Evolutionary conservation across 2,888 invertebrate species (phyloP), one percentile per base, ranked within the genome.

Genomic region (Liodrosophila aerea): DNA sequence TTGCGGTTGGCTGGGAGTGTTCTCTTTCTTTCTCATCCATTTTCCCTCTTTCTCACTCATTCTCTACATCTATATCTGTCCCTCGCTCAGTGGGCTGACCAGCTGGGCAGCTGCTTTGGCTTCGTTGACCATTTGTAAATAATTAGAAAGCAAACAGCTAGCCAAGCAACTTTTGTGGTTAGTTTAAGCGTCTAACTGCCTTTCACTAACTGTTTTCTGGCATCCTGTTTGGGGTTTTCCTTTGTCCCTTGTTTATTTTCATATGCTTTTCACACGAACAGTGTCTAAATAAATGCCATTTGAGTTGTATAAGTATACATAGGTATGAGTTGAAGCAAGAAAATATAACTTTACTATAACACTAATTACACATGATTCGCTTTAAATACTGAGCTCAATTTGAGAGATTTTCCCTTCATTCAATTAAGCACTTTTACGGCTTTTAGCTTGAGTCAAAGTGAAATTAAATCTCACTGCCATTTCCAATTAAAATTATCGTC

Each of bases 1-100:
- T 62, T 85, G 81, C 66, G 84, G 85, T 73, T 73, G 36, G 58
- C 63, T 62, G 64, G 52, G 54, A 65, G 78, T 78, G 84, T 69
- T 80, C 73, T 15, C n/a, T n/a, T n/a, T n/a, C n/a, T n/a, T n/a
- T n/a, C n/a, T n/a, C n/a, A n/a, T n/a, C n/a, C n/a, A n/a, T 30
- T 39, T 34, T 22, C 22, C 8, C 27, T 46, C 58, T 36, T 29
- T 7, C 12, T 7, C 43, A 37, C 27, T 13, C 18, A n/a, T n/a
- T n/a, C n/a, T n/a, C n/a, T n/a, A n/a, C n/a, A n/a, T n/a, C n/a
- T n/a, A n/a, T n/a, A n/a, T n/a, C n/a, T n/a, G n/a, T n/a, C n/a
- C n/a, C n/a, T n/a, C n/a, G n/a, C n/a, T n/a, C n/a, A n/a, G n/a
- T n/a, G n/a, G n/a, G n/a, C n/a, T n/a, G n/a, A n/a, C n/a, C n/a